Percentiles rank a stretch among this genome's conserved stretches.
Conservation (phyloP, 2,113 vertebrate genomes). For the Takifugu bimaculatus region DNA sequence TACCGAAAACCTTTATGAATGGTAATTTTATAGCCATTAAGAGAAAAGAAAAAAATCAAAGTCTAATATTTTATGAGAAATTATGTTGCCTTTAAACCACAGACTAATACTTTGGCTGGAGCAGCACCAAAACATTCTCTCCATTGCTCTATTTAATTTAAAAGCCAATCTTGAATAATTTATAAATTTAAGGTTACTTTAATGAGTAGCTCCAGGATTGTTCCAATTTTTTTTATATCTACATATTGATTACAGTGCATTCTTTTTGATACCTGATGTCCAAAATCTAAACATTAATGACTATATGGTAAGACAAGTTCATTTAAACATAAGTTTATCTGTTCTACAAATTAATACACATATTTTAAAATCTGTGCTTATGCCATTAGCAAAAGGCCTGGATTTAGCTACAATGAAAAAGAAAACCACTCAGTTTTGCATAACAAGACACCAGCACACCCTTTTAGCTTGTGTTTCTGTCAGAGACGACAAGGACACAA, state of each 20-base stretch:
- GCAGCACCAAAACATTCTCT: too few species aligned
- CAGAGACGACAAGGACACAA: not conserved
- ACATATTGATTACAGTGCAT: not conserved
- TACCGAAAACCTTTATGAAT: not conserved
- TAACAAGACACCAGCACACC: not conserved
- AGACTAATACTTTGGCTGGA: not conserved
- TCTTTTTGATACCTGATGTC: conserved; percentile 3
- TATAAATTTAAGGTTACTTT: too few species aligned
- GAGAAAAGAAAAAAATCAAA: too few species aligned
- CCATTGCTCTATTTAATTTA: too few species aligned
- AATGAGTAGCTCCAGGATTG: too few species aligned
- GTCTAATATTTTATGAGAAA: too few species aligned
- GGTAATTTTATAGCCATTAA: not conserved
- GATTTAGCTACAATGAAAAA: not conserved
- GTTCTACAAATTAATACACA: not conserved
- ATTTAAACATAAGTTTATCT: not conserved
- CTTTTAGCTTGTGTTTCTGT: conserved; percentile 4
- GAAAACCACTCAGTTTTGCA: conserved; percentile 7
- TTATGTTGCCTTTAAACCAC: not conserved
- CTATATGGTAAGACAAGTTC: not conserved
- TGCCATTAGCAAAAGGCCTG: conserved; percentile 4
- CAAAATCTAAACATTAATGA: conserved; percentile 7
- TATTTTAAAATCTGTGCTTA: conserved; percentile 9
- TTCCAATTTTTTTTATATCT: too few species aligned
- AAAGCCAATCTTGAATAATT: too few species aligned